Evolutionary conservation across 2,888 invertebrate genomes (phyloP).

Genomic region (Diplolepis rosae): DNA sequence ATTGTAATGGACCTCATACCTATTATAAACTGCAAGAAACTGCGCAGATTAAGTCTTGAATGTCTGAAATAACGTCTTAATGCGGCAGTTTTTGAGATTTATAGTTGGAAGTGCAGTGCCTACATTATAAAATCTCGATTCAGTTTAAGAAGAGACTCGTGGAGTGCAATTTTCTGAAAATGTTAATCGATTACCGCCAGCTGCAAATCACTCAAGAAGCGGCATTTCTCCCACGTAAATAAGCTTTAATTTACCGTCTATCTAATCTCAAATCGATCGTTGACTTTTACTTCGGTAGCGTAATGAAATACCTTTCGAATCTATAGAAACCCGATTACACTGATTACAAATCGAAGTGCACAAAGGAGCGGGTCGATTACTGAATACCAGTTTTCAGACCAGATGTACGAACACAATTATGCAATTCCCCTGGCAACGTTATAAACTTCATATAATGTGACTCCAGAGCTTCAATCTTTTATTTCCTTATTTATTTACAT

Average conservation of each 20-base stretch:
- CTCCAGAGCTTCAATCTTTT: not conserved
- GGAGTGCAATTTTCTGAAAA: slow-evolving; percentile 26
- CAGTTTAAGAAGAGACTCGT: not conserved
- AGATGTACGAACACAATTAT: slow-evolving; percentile 1
- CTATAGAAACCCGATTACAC: slow-evolving; percentile 7
- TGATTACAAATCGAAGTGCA: slow-evolving; percentile 15
- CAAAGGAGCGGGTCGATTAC: slow-evolving; percentile 7
- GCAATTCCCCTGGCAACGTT: not conserved
- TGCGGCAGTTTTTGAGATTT: slow-evolving; percentile 22
- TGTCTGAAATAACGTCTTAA: slow-evolving; percentile 13
- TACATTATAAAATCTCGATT: slow-evolving; percentile 7
- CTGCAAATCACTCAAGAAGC: slow-evolving; percentile 23
- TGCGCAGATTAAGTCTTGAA: slow-evolving; percentile 14
- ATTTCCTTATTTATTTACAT: not conserved
- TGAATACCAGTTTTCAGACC: slow-evolving; percentile 7
- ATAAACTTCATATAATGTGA: not conserved
- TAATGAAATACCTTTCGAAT: slow-evolving; percentile 31
- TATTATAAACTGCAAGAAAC: slow-evolving; percentile 13
- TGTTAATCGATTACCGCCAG: slow-evolving; percentile 28
- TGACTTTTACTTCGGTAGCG: slow-evolving; percentile 30
- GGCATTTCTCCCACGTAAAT: slow-evolving; percentile 28
- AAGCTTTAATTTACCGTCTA: slow-evolving; percentile 27
- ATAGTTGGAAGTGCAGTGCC: slow-evolving; percentile 1
- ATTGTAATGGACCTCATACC: not conserved
- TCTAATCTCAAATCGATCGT: slow-evolving; percentile 30